Evolutionary conservation across 2,888 invertebrate species (phyloP).

Genomic region (Napeogenes inachia): DNA sequence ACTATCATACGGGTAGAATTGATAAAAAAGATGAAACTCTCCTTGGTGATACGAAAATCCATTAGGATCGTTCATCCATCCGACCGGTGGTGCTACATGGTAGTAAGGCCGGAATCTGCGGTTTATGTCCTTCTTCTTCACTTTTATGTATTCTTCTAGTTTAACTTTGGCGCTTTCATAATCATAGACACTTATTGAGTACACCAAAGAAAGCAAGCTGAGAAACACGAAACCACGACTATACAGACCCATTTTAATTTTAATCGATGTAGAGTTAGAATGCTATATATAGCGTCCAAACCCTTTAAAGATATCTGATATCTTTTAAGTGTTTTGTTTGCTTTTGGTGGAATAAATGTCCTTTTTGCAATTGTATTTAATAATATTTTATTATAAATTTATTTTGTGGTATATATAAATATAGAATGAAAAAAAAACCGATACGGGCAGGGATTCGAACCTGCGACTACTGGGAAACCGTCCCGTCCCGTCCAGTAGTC

Average conservation of each 20-base stretch:
- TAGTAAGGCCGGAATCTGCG: conserved; percentile 57
- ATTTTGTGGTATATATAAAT: too few relatives aligned
- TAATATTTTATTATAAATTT: neutral
- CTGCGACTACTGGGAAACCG: too few relatives aligned
- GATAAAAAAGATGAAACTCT: conserved; percentile 75
- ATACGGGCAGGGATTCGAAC: too few relatives aligned
- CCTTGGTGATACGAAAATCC: conserved; percentile 73
- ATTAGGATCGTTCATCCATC: conserved; percentile 79
- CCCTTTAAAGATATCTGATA: conserved; percentile 13
- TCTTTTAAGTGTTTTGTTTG: conserved; percentile 31
- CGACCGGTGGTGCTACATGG: conserved; percentile 63
- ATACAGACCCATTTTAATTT: conserved; percentile 14
- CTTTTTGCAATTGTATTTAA: too few relatives aligned
- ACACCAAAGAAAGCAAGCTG: conserved; percentile 34
- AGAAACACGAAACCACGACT: conserved; percentile 30
- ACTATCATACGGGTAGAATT: conserved; percentile 69
- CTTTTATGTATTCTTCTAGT: conserved; percentile 57
- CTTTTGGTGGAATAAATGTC: neutral
- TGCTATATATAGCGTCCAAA: conserved; percentile 18
- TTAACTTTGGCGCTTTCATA: conserved; percentile 36
- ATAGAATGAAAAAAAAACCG: too few relatives aligned
- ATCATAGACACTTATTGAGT: conserved; percentile 31
- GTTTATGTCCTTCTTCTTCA: conserved; percentile 52
- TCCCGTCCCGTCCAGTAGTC: too few relatives aligned
- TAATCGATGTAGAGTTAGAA: neutral